A percentile compares a stretch with the other conserved stretches of the same genome.
Evolutionary conservation across 1,140 invertebrate genomes (phyloP).

Genomic region (Pygmarrhopalites habei): DNA sequence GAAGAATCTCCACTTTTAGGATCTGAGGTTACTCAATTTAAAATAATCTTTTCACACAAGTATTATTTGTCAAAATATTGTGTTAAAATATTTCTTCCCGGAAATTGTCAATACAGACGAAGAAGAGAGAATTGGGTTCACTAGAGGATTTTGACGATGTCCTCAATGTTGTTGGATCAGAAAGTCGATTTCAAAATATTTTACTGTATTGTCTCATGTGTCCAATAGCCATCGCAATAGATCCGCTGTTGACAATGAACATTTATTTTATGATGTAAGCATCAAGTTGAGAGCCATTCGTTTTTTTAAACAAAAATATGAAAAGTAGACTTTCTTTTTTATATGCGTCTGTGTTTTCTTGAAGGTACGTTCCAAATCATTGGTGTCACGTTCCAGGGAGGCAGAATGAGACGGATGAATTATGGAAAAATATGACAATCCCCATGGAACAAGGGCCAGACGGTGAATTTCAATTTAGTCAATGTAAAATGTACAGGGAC

Average conservation of each 20-base stretch:
- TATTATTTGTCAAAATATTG: neutral
- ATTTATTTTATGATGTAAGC: constrained; percentile 26
- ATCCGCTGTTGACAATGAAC: constrained; percentile 24
- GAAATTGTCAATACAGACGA: neutral
- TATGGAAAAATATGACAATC: constrained; percentile 35
- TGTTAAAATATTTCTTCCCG: neutral
- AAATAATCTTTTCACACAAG: neutral
- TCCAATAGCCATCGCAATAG: constrained; percentile 15
- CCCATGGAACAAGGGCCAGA: constrained; percentile 23
- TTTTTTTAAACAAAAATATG: no score
- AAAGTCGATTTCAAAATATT: constrained; percentile 28
- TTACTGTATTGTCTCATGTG: constrained; percentile 24
- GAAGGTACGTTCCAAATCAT: constrained; percentile 27
- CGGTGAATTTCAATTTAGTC: constrained; percentile 7
- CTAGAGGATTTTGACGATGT: constrained; percentile 27
- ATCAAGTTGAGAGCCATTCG: no score
- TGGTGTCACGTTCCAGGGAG: constrained; percentile 36
- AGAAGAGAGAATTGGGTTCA: neutral
- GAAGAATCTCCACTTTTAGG: neutral
- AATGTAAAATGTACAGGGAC: constrained; percentile 31
- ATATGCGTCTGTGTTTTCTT: no score
- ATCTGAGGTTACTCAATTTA: neutral
- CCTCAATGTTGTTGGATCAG: constrained; percentile 21
- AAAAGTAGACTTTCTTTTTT: no score
- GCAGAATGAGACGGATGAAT: constrained; percentile 12